Evolutionary conservation across 2,797 vertebrate genomes (phyloP).

Genomic region (Gymnocypris eckloni): DNA sequence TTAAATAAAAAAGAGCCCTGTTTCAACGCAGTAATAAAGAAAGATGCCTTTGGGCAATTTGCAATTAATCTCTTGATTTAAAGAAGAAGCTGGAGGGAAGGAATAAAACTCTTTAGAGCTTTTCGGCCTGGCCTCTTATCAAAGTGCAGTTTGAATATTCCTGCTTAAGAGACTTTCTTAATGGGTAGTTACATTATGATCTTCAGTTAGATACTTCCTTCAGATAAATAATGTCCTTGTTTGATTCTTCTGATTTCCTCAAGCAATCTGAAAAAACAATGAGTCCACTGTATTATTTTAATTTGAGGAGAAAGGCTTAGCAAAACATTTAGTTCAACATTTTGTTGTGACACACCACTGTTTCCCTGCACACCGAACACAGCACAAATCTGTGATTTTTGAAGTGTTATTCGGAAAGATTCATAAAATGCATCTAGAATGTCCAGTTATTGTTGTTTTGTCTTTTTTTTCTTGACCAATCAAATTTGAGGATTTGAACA

Average conservation of each 20-base stretch:
- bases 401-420: background rate
- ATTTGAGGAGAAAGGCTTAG: background rate
- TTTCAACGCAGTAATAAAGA: conserved; percentile 61
- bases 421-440: background rate
- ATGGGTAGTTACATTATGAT: conserved; percentile 23
- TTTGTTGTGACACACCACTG: background rate
- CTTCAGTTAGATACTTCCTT: conserved; percentile 32
- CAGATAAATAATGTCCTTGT: conserved; percentile 28
- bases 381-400: background rate
- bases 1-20: conserved; percentile 58
- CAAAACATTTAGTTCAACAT: background rate
- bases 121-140: conserved; percentile 36
- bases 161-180: conserved; percentile 25
- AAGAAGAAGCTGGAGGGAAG: conserved; percentile 40
- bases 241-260: conserved; percentile 6
- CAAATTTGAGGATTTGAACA: background rate
- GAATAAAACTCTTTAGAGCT: conserved; percentile 28
- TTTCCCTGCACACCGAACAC: background rate
- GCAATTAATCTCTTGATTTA: conserved; percentile 64
- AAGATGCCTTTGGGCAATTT: conserved; percentile 56
- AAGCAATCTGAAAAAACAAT: background rate
- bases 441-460: no score
- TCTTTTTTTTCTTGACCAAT: background rate
- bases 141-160: conserved; percentile 43
- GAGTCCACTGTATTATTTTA: background rate